phyloP scores from a whole-genome alignment of 1,140 invertebrate genomes.

The Scaptomyza pallida region DNA sequence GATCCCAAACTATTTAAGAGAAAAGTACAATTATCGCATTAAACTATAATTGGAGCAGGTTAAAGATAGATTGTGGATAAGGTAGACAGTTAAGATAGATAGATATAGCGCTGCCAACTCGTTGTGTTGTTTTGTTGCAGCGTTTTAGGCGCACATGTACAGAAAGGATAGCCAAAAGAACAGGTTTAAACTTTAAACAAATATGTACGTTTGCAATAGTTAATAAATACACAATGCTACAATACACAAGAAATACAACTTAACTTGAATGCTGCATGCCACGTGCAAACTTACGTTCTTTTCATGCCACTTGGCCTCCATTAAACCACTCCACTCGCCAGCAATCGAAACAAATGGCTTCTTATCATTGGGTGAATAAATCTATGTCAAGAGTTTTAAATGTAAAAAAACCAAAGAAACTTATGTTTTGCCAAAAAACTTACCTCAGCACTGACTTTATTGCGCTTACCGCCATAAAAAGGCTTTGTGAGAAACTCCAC shows the following conservation, averaged over 20 bases:
- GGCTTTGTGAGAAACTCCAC: constrained; percentile 98
- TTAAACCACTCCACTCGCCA: constrained; percentile 97
- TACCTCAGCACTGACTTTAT: constrained; percentile 94
- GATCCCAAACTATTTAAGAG: constrained; percentile 83
- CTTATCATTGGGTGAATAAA: constrained; percentile 90
- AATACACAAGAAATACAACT: constrained; percentile 30
- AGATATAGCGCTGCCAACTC: constrained; percentile 64
- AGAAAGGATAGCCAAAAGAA: constrained; percentile 22
- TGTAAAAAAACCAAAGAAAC: constrained; percentile 22
- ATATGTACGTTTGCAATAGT: constrained; percentile 40
- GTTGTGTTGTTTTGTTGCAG: constrained; percentile 64
- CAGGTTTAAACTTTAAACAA: constrained; percentile 51
- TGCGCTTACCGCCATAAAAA: constrained; percentile 98
- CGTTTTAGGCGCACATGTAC: constrained; percentile 33
- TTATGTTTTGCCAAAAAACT: background rate
- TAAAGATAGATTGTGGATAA: constrained; percentile 16
- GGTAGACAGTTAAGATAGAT: constrained; percentile 31
- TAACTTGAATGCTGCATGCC: constrained; percentile 10
- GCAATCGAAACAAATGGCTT: constrained; percentile 94
- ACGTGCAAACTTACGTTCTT: constrained; percentile 86
- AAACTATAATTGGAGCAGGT: constrained; percentile 55
- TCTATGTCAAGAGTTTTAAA: constrained; percentile 63
- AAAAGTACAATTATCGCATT: constrained; percentile 82
- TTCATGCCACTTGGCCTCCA: constrained; percentile 94
- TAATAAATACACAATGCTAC: constrained; percentile 53